Evolutionary conservation across 2,888 invertebrate species (phyloP), one percentile per base, ranked within the genome.

Genomic region (Platycheirus rosarum): DNA sequence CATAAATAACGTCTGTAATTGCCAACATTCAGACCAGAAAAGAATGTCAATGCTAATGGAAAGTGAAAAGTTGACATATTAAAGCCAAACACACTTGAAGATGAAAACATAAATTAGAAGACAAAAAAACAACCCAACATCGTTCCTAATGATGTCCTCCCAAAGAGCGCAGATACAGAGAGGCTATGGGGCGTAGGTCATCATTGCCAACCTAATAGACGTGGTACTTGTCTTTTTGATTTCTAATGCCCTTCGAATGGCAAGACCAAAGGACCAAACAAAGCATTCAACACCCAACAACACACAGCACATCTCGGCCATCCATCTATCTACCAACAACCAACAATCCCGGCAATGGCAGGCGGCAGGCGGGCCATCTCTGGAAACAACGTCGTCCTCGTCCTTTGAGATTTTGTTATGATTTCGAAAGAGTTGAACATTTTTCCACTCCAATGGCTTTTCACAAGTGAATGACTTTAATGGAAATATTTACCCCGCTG

Each of bases 381-480:
- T 44, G 14, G 29, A 7, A 44, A 60, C 37, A 57, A 20, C 18
- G 60, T 51, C n/a, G n/a, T n/a, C n/a, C n/a, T 16, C 18, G 60
- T 46, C 66, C 51, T 70, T 51, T 49, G 32, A 70, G 60, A 75
- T 75, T 75, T 66, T 70, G 80, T 80, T 80, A 80, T 80, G 76
- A 80, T 80, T 76, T 80, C 66, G 76, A 66, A 80, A 80, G 65
- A 80, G 80, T 80, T 70, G 70, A 76, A 76, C 80, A 76, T 80
- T 80, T 80, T 80, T 80, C 70, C 42, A 76, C 80, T 76, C 60
- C 37, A 80, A 76, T 76, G 80, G 65, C 76, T 80, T 78, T 80
- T 76, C 70, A 80, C 80, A 80, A 80, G 80, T 70, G 80, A 80
- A 62, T 70, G 80, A 66, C 55, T 80, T 80, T 80, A 80, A 80